Conservation (phyloP, 2,797 vertebrate genomes). For the Lycodopsis pacificus region DNA sequence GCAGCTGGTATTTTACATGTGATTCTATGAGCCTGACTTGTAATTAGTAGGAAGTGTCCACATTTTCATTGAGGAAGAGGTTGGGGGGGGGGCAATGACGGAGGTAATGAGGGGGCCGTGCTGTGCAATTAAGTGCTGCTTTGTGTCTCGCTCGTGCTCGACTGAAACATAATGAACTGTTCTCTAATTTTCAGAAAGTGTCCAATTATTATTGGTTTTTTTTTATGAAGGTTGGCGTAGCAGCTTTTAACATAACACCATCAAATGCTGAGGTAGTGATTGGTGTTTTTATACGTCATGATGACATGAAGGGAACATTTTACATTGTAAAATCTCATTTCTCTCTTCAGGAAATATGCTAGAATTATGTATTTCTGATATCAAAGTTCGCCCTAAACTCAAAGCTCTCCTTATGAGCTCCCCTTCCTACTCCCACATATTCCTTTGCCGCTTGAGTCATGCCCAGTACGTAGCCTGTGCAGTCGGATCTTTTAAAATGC, state of each 20-base stretch:
- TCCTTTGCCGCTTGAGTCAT: slow-evolving; percentile 1
- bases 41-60: slow-evolving; percentile 66
- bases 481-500: slow-evolving; percentile 21
- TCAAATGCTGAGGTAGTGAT: not conserved
- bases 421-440: not conserved
- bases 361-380: not conserved
- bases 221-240: slow-evolving; percentile 6
- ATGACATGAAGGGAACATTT: not conserved
- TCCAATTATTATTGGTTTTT: slow-evolving; percentile 34
- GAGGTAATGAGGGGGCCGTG: slow-evolving; percentile 14
- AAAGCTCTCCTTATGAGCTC: not conserved
- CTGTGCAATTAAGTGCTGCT: slow-evolving; percentile 47
- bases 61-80: slow-evolving; percentile 39
- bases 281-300: slow-evolving; percentile 2
- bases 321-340: slow-evolving; percentile 11
- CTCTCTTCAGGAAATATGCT: slow-evolving; percentile 8
- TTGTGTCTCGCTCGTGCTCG: slow-evolving; percentile 45
- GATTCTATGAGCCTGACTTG: slow-evolving; percentile 57
- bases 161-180: slow-evolving; percentile 39
- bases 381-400: slow-evolving; percentile 1
- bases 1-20: slow-evolving; percentile 53
- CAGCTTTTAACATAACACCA: slow-evolving; percentile 9
- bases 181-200: slow-evolving; percentile 50
- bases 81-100: slow-evolving; percentile 43
- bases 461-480: not conserved